A percentile compares a stretch with the other conserved stretches of the same genome.
Evolutionary conservation across 2,113 vertebrate genomes (phyloP).

Genomic region (Mustelus asterias): DNA sequence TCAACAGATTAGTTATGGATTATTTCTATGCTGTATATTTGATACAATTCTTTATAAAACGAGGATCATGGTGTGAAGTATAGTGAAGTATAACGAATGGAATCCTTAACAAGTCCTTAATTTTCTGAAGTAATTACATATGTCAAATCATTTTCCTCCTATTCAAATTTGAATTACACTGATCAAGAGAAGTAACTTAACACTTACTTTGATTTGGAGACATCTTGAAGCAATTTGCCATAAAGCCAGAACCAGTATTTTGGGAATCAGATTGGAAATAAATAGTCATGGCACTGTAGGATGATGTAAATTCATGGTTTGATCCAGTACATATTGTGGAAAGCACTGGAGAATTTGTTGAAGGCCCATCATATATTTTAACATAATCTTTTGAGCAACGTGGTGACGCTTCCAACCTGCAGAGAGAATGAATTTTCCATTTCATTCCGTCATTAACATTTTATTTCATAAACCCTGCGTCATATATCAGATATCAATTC

Average conservation of each 20-base stretch:
- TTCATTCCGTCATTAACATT: not conserved
- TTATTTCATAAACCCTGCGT: not conserved
- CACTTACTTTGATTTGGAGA: not conserved
- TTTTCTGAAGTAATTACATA: not conserved
- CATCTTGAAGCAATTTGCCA: slow-evolving; percentile 44
- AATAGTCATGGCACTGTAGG: slow-evolving; percentile 40
- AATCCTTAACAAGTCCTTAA: too few species aligned
- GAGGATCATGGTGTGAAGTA: too few species aligned
- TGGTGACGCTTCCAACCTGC: slow-evolving; percentile 65
- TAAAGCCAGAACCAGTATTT: slow-evolving; percentile 46
- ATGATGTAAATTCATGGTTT: slow-evolving; percentile 34
- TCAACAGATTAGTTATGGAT: too few species aligned
- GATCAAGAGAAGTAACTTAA: not conserved
- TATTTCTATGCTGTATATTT: too few species aligned
- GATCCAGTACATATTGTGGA: slow-evolving; percentile 46
- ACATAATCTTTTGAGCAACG: slow-evolving; percentile 69
- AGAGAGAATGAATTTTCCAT: not conserved
- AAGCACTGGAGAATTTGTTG: slow-evolving; percentile 43
- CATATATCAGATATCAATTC: too few species aligned
- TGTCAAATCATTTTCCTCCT: not conserved
- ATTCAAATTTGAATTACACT: not conserved
- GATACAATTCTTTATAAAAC: too few species aligned
- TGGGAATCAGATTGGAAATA: too few species aligned
- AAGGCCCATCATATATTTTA: slow-evolving; percentile 55
- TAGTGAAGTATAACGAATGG: too few species aligned